phyloP scores from a whole-genome alignment of 2,797 vertebrate species.

The Leptoclinus maculatus region DNA sequence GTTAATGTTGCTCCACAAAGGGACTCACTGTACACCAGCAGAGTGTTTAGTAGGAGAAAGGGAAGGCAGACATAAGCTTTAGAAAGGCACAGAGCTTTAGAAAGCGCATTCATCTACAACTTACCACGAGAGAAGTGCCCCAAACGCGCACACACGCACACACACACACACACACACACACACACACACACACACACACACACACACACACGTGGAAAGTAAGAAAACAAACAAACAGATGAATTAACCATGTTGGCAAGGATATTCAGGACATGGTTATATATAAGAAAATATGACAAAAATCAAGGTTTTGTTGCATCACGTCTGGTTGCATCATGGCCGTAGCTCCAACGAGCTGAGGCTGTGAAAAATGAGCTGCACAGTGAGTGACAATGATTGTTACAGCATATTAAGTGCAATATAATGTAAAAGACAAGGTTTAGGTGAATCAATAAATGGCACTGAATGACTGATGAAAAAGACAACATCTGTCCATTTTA shows the following conservation, averaged over 20 bases:
- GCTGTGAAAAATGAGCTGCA: slow-evolving; percentile 34
- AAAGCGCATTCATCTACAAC: slow-evolving; percentile 72
- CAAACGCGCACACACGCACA: slow-evolving; percentile 34
- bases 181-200: slow-evolving; percentile 23
- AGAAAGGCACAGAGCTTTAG: slow-evolving; percentile 86
- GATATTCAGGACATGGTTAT: slow-evolving; percentile 41
- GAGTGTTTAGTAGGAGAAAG: slow-evolving; percentile 33
- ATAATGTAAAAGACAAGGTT: slow-evolving; percentile 49
- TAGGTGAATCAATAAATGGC: slow-evolving; percentile 70
- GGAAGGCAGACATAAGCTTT: slow-evolving; percentile 77
- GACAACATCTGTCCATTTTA: slow-evolving; percentile 54
- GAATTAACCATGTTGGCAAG: slow-evolving; percentile 66
- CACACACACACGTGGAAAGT: slow-evolving; percentile 29
- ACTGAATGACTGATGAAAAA: slow-evolving; percentile 61
- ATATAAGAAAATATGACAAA: slow-evolving; percentile 40
- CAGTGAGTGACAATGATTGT: slow-evolving; percentile 55
- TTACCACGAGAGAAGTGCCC: slow-evolving; percentile 74
- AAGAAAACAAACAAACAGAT: slow-evolving; percentile 40
- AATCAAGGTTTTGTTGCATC: slow-evolving; percentile 45
- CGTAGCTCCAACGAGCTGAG: slow-evolving; percentile 40
- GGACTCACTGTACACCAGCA: slow-evolving; percentile 40
- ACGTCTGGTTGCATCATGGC: slow-evolving; percentile 30
- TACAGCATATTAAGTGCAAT: slow-evolving; percentile 70
- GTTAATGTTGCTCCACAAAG: slow-evolving; percentile 32
- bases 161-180: slow-evolving; percentile 27